phyloP scores from a whole-genome alignment of 2,113 vertebrate species.

The Laticauda laticaudata region DNA sequence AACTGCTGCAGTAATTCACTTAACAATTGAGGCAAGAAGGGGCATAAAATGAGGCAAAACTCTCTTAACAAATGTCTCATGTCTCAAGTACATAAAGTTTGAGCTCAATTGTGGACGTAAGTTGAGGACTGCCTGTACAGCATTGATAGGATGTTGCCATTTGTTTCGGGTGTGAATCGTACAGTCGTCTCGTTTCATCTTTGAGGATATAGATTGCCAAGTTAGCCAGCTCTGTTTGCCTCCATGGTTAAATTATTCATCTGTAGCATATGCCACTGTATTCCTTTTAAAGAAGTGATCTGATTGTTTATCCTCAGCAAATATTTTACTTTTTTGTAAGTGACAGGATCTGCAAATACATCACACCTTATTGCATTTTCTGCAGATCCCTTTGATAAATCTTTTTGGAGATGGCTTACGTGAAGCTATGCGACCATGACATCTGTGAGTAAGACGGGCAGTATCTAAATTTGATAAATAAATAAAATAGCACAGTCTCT shows the following conservation, averaged over 20 bases:
- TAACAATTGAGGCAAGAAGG: too few species aligned
- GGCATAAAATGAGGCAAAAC: too few species aligned
- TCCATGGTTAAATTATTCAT: neutral
- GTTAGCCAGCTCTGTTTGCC: neutral
- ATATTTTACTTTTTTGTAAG: neutral
- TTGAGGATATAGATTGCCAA: neutral
- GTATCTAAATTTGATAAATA: neutral
- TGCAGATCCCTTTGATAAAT: neutral
- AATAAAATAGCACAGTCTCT: neutral
- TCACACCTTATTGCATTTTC: neutral
- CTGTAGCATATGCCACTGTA: neutral
- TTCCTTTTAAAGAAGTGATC: neutral
- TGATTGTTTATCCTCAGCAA: neutral
- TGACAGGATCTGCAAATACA: neutral
- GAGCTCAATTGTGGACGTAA: too few species aligned
- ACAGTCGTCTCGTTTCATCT: neutral
- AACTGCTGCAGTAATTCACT: too few species aligned
- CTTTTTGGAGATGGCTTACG: neutral
- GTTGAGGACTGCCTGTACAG: neutral
- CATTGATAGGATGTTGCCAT: neutral
- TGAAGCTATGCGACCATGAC: neutral
- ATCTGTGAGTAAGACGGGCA: neutral
- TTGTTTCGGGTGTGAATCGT: neutral
- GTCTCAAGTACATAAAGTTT: too few species aligned
- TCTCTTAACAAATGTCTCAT: too few species aligned